Base-by-base conservation (phyloP, 2,888 invertebrate genomes). In the Parnassius smintheus region DNA sequence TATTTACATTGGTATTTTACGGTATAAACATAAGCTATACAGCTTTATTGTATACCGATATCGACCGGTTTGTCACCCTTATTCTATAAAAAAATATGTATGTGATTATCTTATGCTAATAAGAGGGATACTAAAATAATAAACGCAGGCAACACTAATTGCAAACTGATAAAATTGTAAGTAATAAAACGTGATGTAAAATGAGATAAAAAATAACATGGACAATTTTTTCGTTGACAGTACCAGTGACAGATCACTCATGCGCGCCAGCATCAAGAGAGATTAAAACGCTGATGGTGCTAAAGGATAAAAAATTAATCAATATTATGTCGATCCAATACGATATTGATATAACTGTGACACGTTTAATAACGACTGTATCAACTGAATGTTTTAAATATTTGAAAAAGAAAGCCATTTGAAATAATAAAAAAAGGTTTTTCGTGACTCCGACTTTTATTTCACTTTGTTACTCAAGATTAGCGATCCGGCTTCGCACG, bases 191-290 rank as follows among this genome's bases (percentile, higher is more conserved):
- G 35, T 35, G 35, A 35, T 35, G 35, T 35, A 4, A 50, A 51
- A 13, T 4, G 9, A 18, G 7, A 56, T 44, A 56, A 56, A 56
- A 51, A 53, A 35, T 56, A 52, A 46, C 35, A 58, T 25, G 25
- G 12, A 44, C 22, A 41, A 22, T 53, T 62, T 46, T 56, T 46
- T 46, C 4, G 10, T 44, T 57, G 57, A 62, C 56, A 57, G 56
- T 62, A 56, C 52, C 45, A 22, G 52, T 62, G 61, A 62, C 52
- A 53, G 62, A 57, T 62, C 62, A 48, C 42, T 57, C 56, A 57
- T 8, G 52, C 41, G 52, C 57, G 48, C 49, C 13, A 57, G 56
- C 56, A 41, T 52, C 46, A 44, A 41, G 45, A 41, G 25, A 61
- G 46, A 53, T 54, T 59, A 54, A 59, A 54, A 60, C 49, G 12